Percentiles rank a stretch among this genome's conserved stretches.
phyloP scores from a whole-genome alignment of 2,113 vertebrate genomes.

The Thinocorus orbignyianus region DNA sequence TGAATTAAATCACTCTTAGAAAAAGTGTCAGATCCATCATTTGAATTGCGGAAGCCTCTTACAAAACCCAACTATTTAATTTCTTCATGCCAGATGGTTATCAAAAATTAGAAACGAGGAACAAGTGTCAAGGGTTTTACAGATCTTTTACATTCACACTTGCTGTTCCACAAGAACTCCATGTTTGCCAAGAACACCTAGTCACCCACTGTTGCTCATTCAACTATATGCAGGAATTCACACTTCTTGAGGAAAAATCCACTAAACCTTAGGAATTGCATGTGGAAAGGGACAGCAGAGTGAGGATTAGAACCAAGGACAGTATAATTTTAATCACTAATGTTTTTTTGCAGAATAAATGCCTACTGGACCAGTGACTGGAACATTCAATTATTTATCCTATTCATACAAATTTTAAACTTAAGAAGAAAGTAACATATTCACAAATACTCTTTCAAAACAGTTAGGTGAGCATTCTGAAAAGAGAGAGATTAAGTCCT shows the following conservation, averaged over 20 bases:
- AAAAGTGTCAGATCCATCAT: neutral
- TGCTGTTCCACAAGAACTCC: rapidly evolving
- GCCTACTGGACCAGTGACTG: neutral
- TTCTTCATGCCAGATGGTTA: neutral
- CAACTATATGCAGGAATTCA: neutral
- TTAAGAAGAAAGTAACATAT: neutral
- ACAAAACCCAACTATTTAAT: neutral
- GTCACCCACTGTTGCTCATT: neutral
- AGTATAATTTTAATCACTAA: neutral
- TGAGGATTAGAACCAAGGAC: neutral
- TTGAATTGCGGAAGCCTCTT: neutral
- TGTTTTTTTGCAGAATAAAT: neutral
- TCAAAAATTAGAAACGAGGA: neutral
- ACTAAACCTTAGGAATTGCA: neutral
- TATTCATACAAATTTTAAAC: neutral
- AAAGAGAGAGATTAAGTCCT: neutral
- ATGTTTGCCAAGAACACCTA: neutral
- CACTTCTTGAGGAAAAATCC: neutral
- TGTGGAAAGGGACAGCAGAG: neutral
- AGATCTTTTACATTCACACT: neutral
- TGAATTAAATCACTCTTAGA: neutral
- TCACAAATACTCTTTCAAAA: neutral
- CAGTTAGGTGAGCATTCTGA: neutral
- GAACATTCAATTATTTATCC: neutral
- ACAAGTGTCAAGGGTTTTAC: neutral